These are phyloP conservation scores for Corticium candelabrum DNA, from an alignment of 37 sponge, comb jelly and placozoan genomes.

Conservation along the genomic window DNA sequence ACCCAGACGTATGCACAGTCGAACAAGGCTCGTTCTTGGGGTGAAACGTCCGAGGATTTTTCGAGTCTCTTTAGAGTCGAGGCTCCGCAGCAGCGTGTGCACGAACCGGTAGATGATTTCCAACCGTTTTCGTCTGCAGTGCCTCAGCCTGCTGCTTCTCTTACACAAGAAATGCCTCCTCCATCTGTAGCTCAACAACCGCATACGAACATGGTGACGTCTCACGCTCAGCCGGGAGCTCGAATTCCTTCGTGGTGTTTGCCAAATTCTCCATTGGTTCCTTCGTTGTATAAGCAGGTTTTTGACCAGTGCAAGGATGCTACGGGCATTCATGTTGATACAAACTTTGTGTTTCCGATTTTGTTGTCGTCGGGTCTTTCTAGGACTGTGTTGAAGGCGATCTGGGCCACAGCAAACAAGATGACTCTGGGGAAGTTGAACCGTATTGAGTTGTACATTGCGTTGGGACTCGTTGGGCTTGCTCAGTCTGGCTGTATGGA, in stretches of 20 bases:
- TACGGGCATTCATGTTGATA: neutral
- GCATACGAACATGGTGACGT: too few relatives aligned
- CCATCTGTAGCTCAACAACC: too few relatives aligned
- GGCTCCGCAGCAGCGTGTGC: too few relatives aligned
- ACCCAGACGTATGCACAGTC: neutral
- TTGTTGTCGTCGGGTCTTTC: constrained; percentile 1
- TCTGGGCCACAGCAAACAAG: neutral
- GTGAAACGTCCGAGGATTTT: neutral
- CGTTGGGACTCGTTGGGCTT: neutral
- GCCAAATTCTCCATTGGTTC: neutral
- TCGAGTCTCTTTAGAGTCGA: neutral
- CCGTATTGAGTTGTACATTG: neutral
- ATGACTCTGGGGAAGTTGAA: constrained; percentile 9
- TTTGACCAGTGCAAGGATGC: neutral
- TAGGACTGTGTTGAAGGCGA: neutral
- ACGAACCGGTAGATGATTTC: neutral
- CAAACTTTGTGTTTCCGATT: neutral
- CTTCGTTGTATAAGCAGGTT: neutral
- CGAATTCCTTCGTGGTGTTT: neutral
- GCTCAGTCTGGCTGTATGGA: neutral
- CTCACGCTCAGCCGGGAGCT: too few relatives aligned
- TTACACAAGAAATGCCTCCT: neutral
- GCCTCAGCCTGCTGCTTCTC: neutral
- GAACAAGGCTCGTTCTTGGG: neutral
- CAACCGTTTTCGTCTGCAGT: neutral